phyloP scores from a whole-genome alignment of 30 jellyfish, hydroid and myxozoan genomes.

The Mastigias papua region DNA sequence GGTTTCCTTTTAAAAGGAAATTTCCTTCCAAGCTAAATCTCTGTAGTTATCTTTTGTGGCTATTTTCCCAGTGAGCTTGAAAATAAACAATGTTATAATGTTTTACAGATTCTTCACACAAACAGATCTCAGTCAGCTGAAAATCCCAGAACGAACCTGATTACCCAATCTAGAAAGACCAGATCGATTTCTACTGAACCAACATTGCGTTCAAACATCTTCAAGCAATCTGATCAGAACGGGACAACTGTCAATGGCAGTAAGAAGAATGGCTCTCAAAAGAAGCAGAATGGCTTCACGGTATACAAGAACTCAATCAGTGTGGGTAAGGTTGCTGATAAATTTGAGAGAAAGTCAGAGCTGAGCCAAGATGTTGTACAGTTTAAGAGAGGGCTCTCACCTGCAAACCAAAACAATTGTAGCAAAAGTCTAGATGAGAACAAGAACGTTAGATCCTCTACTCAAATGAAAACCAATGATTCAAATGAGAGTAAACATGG shows the following conservation, averaged over 20 bases:
- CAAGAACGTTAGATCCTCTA: not conserved
- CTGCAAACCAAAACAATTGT: not conserved
- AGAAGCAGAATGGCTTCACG: not conserved
- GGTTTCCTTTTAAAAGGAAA: too few species aligned
- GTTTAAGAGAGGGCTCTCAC: not conserved
- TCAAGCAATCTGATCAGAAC: not conserved
- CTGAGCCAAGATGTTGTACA: not conserved
- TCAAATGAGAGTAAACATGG: not conserved
- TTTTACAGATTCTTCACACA: conserved; percentile 1
- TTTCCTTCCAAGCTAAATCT: too few species aligned
- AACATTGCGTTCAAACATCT: conserved; percentile 5
- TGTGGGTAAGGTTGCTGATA: conserved; percentile 13
- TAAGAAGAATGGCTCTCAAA: not conserved
- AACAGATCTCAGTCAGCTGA: conserved; percentile 37
- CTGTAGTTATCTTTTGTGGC: too few species aligned
- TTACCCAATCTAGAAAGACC: not conserved
- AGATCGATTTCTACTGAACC: conserved; percentile 53
- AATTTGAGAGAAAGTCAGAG: not conserved
- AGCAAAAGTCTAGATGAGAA: not conserved
- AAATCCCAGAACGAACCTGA: not conserved
- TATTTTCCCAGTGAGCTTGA: not conserved
- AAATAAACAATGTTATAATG: not conserved
- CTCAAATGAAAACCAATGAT: not conserved
- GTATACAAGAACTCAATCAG: not conserved
- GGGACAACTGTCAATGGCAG: not conserved